These are phyloP conservation scores for Synanthedon formicaeformis DNA, from an alignment of 2,888 invertebrate genomes.

Conservation along the genomic window DNA sequence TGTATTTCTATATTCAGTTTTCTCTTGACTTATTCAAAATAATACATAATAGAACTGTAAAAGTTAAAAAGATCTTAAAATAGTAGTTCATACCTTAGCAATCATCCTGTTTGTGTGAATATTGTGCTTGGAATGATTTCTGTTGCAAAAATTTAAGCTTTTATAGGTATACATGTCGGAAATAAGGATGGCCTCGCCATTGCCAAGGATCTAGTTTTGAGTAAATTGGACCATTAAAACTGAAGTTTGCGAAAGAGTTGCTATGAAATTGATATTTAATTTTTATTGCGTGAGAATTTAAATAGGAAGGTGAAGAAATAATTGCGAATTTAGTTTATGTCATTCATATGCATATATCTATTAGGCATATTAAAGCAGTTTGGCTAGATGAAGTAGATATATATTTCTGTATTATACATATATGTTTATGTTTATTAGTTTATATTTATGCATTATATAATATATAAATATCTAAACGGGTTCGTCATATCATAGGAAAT, in stretches of 20 bases:
- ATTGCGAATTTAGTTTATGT: not conserved
- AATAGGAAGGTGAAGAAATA: constrained; percentile 10
- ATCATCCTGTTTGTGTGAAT: constrained; percentile 25
- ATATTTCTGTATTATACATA: too few relatives aligned
- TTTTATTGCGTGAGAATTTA: constrained; percentile 14
- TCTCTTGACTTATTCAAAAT: too few relatives aligned
- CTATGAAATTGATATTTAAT: constrained; percentile 20
- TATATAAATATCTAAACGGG: too few relatives aligned
- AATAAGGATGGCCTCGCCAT: constrained; percentile 30
- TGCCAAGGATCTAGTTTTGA: constrained; percentile 33
- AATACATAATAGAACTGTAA: too few relatives aligned
- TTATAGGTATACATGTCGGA: constrained; percentile 40
- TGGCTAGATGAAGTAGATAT: too few relatives aligned
- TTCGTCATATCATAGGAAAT: too few relatives aligned
- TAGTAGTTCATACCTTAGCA: constrained; percentile 33
- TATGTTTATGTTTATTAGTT: too few relatives aligned
- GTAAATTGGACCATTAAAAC: constrained; percentile 17
- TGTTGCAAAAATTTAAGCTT: constrained; percentile 28
- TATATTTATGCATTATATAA: too few relatives aligned
- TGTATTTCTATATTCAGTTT: too few relatives aligned
- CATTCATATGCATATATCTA: too few relatives aligned
- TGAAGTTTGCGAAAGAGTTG: constrained; percentile 13
- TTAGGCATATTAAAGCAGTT: too few relatives aligned
- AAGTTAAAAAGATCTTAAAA: not conserved
- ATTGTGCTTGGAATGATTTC: constrained; percentile 29